These are phyloP conservation scores for Calycopis cecrops DNA, from an alignment of 1,140 invertebrate species.

Conservation along the genomic window DNA sequence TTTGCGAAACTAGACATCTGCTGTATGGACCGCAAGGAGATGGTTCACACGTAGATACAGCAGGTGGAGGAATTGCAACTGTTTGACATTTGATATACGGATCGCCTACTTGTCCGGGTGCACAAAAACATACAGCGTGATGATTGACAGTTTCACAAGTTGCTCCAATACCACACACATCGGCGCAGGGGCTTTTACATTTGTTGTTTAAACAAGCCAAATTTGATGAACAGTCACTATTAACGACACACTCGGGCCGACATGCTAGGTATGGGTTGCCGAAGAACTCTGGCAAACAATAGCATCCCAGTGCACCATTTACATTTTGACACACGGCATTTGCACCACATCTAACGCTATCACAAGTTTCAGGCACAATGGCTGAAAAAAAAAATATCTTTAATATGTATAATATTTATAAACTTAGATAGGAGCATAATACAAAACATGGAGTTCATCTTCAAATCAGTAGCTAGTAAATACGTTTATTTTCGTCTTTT, in stretches of 20 bases:
- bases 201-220: slow-evolving; percentile 86
- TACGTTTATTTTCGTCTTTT: no score
- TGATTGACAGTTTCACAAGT: slow-evolving; percentile 86
- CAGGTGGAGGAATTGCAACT: slow-evolving; percentile 56
- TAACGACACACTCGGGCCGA: slow-evolving; percentile 86
- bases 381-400: slow-evolving; percentile 52
- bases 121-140: slow-evolving; percentile 86
- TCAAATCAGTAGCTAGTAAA: no score
- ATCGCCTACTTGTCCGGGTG: slow-evolving; percentile 83
- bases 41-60: slow-evolving; percentile 79
- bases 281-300: slow-evolving; percentile 80
- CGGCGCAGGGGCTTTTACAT: slow-evolving; percentile 86
- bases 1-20: slow-evolving; percentile 81
- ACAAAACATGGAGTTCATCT: background rate
- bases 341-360: slow-evolving; percentile 81
- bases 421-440: background rate
- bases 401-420: background rate
- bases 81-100: slow-evolving; percentile 85
- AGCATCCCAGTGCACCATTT: slow-evolving; percentile 76
- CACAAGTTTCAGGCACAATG: slow-evolving; percentile 78
- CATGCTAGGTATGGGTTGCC: slow-evolving; percentile 86
- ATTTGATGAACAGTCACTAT: slow-evolving; percentile 82
- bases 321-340: slow-evolving; percentile 83
- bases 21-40: slow-evolving; percentile 88
- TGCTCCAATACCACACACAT: slow-evolving; percentile 85